Percentiles rank a stretch among this genome's conserved stretches.
phyloP scores from a whole-genome alignment of 2,113 vertebrate genomes.

The Addax nasomaculatus region DNA sequence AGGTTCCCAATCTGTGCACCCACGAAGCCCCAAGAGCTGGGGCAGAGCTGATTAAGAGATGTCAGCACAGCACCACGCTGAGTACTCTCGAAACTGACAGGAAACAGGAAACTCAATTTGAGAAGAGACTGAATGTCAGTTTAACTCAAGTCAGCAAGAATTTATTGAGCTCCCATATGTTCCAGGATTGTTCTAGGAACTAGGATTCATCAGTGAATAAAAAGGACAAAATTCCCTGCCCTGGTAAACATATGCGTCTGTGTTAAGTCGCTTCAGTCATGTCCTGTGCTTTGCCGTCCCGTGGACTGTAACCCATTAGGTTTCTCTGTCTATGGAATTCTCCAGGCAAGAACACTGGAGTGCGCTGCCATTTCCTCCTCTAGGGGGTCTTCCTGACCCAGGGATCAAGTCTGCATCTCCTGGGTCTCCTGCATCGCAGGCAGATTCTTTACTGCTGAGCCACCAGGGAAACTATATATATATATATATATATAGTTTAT shows the following conservation, averaged over 20 bases:
- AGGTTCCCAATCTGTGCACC: not conserved
- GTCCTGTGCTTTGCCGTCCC: not conserved
- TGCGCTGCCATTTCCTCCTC: not conserved
- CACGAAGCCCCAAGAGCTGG: not conserved
- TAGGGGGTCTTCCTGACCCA: not conserved
- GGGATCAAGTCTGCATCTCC: not conserved
- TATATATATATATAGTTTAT: not conserved
- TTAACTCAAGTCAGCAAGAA: not conserved
- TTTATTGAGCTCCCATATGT: not conserved
- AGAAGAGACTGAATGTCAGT: not conserved
- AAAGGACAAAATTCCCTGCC: not conserved
- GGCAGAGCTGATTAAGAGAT: not conserved
- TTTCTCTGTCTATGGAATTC: not conserved
- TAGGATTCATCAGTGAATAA: not conserved
- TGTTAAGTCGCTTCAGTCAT: not conserved
- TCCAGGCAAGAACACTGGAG: not conserved
- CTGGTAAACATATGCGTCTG: accelerated
- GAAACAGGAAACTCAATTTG: not conserved
- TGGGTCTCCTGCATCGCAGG: not conserved
- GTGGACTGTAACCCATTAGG: not conserved
- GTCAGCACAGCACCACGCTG: not conserved
- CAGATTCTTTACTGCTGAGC: not conserved
- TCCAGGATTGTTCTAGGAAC: not conserved
- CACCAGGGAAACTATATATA: not conserved
- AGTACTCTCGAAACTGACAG: not conserved